Evolutionary conservation across 2,888 invertebrate species (phyloP).

Genomic region (Acanthococcus lagerstroemiae): DNA sequence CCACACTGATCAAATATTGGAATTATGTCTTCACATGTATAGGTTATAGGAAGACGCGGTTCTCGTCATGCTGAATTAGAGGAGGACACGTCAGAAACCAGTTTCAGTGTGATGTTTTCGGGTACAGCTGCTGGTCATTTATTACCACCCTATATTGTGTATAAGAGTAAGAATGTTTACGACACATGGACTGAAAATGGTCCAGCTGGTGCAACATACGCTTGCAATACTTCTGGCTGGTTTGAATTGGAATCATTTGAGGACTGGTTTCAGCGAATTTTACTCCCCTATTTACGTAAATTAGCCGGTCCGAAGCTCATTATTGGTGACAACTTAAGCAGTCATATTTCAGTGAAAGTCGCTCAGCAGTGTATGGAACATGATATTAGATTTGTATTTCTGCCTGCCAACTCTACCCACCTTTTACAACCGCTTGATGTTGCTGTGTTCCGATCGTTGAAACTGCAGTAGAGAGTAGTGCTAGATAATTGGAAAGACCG

Average conservation of each 20-base stretch:
- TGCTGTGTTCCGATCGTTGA: constrained; percentile 10
- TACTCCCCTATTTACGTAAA: constrained; percentile 1
- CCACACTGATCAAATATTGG: too few relatives aligned
- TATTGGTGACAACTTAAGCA: constrained; percentile 7
- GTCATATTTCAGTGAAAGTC: neutral
- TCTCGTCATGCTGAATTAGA: neutral
- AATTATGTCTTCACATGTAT: too few relatives aligned
- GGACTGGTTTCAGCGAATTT: constrained; percentile 20
- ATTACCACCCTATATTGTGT: constrained; percentile 39
- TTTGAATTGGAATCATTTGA: constrained; percentile 30
- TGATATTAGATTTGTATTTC: constrained; percentile 7
- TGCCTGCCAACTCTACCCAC: constrained; percentile 5
- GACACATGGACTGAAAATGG: constrained; percentile 36
- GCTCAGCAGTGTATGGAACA: neutral
- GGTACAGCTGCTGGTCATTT: constrained; percentile 28
- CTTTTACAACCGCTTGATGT: constrained; percentile 16
- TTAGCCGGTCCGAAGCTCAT: neutral
- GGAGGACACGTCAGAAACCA: constrained; percentile 3
- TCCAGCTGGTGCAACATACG: constrained; percentile 1
- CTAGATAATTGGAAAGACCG: constrained; percentile 11
- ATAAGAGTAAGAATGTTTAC: constrained; percentile 39
- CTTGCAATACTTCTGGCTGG: constrained; percentile 22
- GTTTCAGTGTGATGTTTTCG: constrained; percentile 3
- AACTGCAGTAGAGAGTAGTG: neutral
- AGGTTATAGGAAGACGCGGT: constrained; percentile 3